Base-by-base conservation (phyloP, 1,140 invertebrate species). In the Drosophila sturtevanti region DNA sequence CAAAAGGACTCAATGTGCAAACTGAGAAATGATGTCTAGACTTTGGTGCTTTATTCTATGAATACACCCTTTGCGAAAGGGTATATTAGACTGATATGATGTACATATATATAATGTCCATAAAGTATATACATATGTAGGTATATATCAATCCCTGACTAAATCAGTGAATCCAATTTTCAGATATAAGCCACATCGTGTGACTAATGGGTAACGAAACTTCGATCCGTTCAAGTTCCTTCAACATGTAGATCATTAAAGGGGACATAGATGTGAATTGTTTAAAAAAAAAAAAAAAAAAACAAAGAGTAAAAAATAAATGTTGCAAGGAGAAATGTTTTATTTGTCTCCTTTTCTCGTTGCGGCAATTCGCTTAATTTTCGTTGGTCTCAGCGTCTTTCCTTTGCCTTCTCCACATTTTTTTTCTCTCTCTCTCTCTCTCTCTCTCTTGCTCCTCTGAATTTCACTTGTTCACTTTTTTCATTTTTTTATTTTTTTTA, bases 21-120 rank as follows among this genome's bases (percentile, higher is more conserved):
- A 48, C 77, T 86, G 78, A 86, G 74, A 86, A 86, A 86, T 86
- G 41, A 86, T 35, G 81, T 86, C 81, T 86, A 86, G 81, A 86
- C 81, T 68, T 70, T 74, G 14, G 60, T 16, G 14, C 51, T 22
- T 64, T 59, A 61, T 55, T 37, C 16, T 4, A 11, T n/a, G 1
- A 4, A 11, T 7, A 48, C 21, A 21, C 41, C 16, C 16, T 21
- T 0, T 16, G 5, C 2, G 3, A 11, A 1, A 10, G 41, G 10
- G 41, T 48, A 21, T 48, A 48, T 48, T 48, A 18, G 18, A 16
- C 16, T 44, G 6, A 2, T 7, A 6, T 18, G 11, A 9, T 18
- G 7, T 12, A 2, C 7, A 4, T 1, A 7, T 24, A 31, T 1
- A 31, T n/a, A n/a, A n/a, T n/a, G n/a, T n/a, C n/a, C 14, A 6